Conservation (phyloP, 2,888 invertebrate species). For the Platypus cylindrus region DNA sequence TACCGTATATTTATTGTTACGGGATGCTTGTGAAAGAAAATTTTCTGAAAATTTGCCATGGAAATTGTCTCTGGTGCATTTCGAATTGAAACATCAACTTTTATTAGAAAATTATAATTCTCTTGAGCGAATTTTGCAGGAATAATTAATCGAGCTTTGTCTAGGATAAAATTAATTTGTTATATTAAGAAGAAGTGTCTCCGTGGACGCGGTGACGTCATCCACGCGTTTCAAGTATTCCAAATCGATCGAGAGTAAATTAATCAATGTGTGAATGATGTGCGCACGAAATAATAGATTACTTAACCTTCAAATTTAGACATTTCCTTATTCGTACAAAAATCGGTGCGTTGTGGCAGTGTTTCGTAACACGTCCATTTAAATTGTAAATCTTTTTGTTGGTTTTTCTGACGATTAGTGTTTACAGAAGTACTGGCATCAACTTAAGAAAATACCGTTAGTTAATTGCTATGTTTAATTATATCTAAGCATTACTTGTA, state of each 20-base stretch:
- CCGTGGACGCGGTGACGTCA: too few species aligned
- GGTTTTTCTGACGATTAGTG: background rate
- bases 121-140: slow-evolving; percentile 1
- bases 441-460: slow-evolving; percentile 4
- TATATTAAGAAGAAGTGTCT: too few species aligned
- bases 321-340: slow-evolving; percentile 3
- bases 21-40: slow-evolving; percentile 1
- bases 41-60: too few species aligned
- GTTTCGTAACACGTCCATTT: slow-evolving; percentile 5
- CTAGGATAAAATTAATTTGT: too few species aligned
- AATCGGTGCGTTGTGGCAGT: slow-evolving; percentile 2
- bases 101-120: too few species aligned
- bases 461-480: too few species aligned
- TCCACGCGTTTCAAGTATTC: too few species aligned
- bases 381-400: slow-evolving; percentile 2
- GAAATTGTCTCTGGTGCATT: too few species aligned
- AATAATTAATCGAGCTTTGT: slow-evolving; percentile 3
- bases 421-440: slow-evolving; percentile 4
- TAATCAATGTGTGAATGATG: too few species aligned
- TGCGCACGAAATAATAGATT: too few species aligned
- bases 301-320: slow-evolving; percentile 3
- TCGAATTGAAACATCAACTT: too few species aligned
- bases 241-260: too few species aligned
- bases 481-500: background rate
- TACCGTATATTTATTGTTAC: slow-evolving; percentile 3